Base-by-base conservation (phyloP, 2,113 vertebrate species). In the Saiga tatarica region DNA sequence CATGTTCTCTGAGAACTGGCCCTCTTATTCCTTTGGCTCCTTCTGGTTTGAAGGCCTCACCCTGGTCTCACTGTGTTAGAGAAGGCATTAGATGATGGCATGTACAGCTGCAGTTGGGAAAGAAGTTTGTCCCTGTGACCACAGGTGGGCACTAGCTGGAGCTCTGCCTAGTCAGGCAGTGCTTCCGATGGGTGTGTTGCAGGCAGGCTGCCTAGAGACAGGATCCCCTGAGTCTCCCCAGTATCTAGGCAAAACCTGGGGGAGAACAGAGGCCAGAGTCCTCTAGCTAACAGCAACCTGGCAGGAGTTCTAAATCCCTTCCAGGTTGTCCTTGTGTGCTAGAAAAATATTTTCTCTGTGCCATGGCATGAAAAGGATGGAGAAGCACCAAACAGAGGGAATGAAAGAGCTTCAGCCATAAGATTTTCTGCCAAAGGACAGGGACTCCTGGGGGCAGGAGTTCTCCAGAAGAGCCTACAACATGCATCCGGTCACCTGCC, bases 261-360 rank as follows among this genome's bases (percentile, higher is more conserved):
- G 7, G 8, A 79, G 53, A 39, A 11, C 30, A 83, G 3, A 42
- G 52, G 21, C 81, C 76, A 81, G 28, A 84, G 10, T 84, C 79
- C 89, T 87, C 67, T 89, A 53, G 28, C 62, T 26, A 93, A 30
- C 30, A 94, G 36, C 21, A 90, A 19, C 67, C 59, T 92, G 19
- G 33, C 36, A 79, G 79, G 39, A 86, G 33, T 89, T 15, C 47
- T 45, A 36, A 39, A 42, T 64, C 85, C 53, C 89, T 78, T 89
- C 33, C 47, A 78, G 23, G 57, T 52, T 67, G n/a, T 76, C 39
- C 79, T 71, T 78, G 42, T 79, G 42, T 64, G 21, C 87, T 79
- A 64, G 60, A 91, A 95, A 86, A 91, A 71, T 81, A 91, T 7
- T 71, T 87, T 64, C 52, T 90, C n/a, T 25, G 7, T 57, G 59